A percentile compares a stretch with the other conserved stretches of the same genome.
These are phyloP conservation scores for Machimus rusticus DNA, from an alignment of 2,888 invertebrate genomes.

Conservation along the genomic window DNA sequence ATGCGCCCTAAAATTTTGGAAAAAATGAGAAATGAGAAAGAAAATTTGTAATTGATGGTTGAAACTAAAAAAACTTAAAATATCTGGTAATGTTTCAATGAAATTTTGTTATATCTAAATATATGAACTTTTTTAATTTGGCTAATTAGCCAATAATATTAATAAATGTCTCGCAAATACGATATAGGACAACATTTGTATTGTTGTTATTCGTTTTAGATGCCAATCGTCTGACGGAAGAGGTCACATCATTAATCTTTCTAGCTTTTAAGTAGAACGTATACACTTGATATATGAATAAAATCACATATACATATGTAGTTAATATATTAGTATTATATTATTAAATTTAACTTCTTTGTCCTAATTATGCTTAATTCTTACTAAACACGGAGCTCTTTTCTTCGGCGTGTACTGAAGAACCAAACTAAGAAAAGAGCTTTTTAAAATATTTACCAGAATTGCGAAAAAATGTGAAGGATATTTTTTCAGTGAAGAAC, in stretches of 20 bases:
- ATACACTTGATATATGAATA: background rate
- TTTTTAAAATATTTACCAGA: background rate
- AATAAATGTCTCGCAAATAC: background rate
- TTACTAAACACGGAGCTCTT: background rate
- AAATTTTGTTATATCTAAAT: too few species aligned
- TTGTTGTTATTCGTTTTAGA: background rate
- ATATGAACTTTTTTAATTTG: too few species aligned
- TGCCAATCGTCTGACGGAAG: background rate
- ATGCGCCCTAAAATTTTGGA: too few species aligned
- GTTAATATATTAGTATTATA: too few species aligned
- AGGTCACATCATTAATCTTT: background rate
- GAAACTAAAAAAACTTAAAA: too few species aligned
- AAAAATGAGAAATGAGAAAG: too few species aligned
- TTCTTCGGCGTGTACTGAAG: background rate
- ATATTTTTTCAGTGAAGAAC: background rate
- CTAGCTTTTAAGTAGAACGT: background rate
- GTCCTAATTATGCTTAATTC: too few species aligned
- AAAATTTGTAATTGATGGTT: too few species aligned
- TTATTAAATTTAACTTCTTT: too few species aligned
- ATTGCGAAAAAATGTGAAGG: background rate
- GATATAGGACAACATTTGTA: background rate
- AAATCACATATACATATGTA: too few species aligned
- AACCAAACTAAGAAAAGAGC: background rate
- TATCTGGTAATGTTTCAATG: too few species aligned
- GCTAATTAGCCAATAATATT: too few species aligned